Conservation (phyloP, 2,888 invertebrate species). For the Erpobdella octoculata region DNA sequence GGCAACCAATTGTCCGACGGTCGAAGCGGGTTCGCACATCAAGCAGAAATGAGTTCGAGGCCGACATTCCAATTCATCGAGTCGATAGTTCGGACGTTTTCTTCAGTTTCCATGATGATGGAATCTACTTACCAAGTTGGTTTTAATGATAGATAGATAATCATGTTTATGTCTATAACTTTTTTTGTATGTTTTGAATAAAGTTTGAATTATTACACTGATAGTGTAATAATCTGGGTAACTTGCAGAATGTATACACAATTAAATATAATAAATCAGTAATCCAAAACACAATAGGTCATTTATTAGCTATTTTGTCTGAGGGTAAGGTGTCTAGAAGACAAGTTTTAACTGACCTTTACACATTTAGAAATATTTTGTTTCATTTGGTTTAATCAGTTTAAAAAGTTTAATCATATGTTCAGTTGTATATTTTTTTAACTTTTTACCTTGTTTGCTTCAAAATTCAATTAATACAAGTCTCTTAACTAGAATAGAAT, state of each 20-base stretch:
- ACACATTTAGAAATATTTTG: too few relatives aligned
- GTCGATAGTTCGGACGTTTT: slow-evolving; percentile 79
- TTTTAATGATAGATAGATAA: background rate
- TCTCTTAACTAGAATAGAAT: too few relatives aligned
- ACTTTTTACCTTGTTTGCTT: background rate
- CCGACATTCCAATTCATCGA: slow-evolving; percentile 91
- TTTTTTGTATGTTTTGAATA: background rate
- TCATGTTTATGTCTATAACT: background rate
- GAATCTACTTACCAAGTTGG: slow-evolving; percentile 82
- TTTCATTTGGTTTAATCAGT: too few relatives aligned
- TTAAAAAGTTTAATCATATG: too few relatives aligned
- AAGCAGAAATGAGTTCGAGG: slow-evolving; percentile 82
- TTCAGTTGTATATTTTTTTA: background rate
- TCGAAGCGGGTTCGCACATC: slow-evolving; percentile 61
- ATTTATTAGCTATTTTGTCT: too few relatives aligned
- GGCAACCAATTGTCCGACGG: background rate
- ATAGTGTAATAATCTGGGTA: too few relatives aligned
- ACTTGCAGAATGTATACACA: too few relatives aligned
- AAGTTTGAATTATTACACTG: background rate
- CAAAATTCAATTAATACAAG: background rate
- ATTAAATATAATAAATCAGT: too few relatives aligned
- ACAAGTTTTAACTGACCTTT: too few relatives aligned
- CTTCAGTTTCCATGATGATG: slow-evolving; percentile 88
- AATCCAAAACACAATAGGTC: too few relatives aligned
- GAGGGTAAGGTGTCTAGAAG: too few relatives aligned